Base-by-base conservation (phyloP, 1,140 invertebrate genomes). In the Halictus rubicundus region DNA sequence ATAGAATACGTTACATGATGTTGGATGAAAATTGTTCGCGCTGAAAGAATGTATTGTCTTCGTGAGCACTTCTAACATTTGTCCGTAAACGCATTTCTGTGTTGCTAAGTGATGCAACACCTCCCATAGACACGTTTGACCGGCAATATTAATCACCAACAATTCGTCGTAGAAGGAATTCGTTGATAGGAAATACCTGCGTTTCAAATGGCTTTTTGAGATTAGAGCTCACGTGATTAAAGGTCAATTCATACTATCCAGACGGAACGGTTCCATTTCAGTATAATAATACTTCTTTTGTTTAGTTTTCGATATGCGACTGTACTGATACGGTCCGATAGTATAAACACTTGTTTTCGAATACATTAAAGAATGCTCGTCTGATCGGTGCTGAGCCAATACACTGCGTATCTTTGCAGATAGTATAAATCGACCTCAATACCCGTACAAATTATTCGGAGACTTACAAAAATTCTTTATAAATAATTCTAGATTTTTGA, bases 151-250 rank as follows among this genome's bases (percentile, higher is more conserved):
- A 37, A 96, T 94, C 52, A 95, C 95, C 85, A 95, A 89, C 46
- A 94, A 93, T 90, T 96, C 95, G 90, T 96, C 95, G 87, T 96
- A 96, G 90, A 95, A 95, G 78, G 94, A 94, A 92, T 96, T 96
- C 80, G 95, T 95, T 57, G 94, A 93, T 77, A 96, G 91, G 91
- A 96, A 96, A 71, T 95, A 93, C 89, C 95, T 96, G 78, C 91
- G 89, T 83, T 82, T 73, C 25, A 65, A 82, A 52, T 16, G 27
- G 63, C 2, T 72, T 46, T 32, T 32, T 3, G 3, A 32, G 32
- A 32, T 32, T 32, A 3, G 32, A 32, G 32, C 32, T 32, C 32
- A 5, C 2, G 32, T 5, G 32, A 32, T 32, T 32, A 32, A 32
- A 32, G 32, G 32, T 32, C 32, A 5, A 32, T 32, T 32, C 32